Evolutionary conservation across 1,140 invertebrate genomes (phyloP).

Genomic region (Caerostris extrusa): DNA sequence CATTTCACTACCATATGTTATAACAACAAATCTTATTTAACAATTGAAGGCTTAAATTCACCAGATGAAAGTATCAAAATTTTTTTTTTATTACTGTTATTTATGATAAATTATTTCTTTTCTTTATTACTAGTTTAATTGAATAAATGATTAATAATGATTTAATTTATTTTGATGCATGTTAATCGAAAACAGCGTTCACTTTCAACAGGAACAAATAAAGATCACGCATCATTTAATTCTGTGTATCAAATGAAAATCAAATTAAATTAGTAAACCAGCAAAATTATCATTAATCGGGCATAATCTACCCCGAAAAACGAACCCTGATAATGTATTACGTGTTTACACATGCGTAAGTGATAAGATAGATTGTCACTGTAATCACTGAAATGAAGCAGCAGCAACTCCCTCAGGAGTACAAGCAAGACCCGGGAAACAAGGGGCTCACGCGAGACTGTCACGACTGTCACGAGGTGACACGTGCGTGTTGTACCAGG

Average conservation of each 20-base stretch:
- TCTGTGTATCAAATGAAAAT: neutral
- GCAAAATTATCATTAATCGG: neutral
- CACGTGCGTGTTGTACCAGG: neutral
- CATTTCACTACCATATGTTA: no score
- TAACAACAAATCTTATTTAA: no score
- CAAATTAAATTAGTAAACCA: neutral
- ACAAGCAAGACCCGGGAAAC: neutral
- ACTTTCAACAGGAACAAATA: no score
- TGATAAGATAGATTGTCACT: neutral
- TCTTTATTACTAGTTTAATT: no score
- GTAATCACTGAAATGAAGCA: constrained; percentile 11
- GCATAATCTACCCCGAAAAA: neutral
- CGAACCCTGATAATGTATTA: neutral
- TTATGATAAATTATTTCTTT: no score
- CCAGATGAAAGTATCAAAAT: no score
- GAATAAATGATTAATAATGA: no score
- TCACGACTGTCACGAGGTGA: constrained; percentile 30
- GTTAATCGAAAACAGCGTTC: no score
- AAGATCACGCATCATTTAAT: no score
- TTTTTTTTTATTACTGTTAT: no score
- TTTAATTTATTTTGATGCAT: no score
- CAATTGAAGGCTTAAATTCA: no score
- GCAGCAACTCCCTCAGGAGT: constrained; percentile 7
- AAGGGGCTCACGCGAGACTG: constrained; percentile 30
- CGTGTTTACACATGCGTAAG: constrained; percentile 23